Evolutionary conservation across 1,140 invertebrate genomes (phyloP), one percentile per base, ranked within the genome.

Genomic region (Cyphomyrmex costatus): DNA sequence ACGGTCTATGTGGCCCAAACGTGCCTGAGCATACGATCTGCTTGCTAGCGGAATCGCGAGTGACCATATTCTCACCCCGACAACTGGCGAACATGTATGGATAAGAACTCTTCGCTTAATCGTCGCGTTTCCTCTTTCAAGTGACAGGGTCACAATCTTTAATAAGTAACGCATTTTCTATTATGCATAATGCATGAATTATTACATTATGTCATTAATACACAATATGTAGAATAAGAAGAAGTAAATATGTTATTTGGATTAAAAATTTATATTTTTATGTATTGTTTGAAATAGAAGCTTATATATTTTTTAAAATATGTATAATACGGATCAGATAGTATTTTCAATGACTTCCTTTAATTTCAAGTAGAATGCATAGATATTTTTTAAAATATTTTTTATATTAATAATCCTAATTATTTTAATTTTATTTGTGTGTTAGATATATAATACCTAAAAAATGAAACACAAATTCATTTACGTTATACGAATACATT

Each of bases 21-120:
- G 92, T 93, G 92, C 91, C 91, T 89, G 60, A 61, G 92, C 92
- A 92, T 93, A 89, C 92, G 92, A 93, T 93, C 86, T 92, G 91
- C 92, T 92, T 90, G 92, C 91, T 92, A 93, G 86, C 88, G 73
- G 70, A 90, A 88, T 88, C 87, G 78, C 89, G 79, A 86, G 86
- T 90, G 66, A 21, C 70, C 77, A 82, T 66, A 61, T 85, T 90
- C 77, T 86, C 84, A 86, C 71, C 87, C 36, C 60, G 49, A 16
- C 73, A 42, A 65, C 33, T 61, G 36, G 51, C 33, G 65, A 56
- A 86, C 66, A 42, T 53, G 71, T 71, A 53, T 83, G 68, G 36
- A 71, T 61, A 46, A 86, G 42, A 77, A 86, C 83, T 83, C 42
- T 53, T 73, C 53, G 46, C n/a, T 68, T 61, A 36, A 87, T 88